These are phyloP conservation scores for Hypselothyrea guttata DNA, from an alignment of 2,888 invertebrate genomes.

Conservation along the genomic window DNA sequence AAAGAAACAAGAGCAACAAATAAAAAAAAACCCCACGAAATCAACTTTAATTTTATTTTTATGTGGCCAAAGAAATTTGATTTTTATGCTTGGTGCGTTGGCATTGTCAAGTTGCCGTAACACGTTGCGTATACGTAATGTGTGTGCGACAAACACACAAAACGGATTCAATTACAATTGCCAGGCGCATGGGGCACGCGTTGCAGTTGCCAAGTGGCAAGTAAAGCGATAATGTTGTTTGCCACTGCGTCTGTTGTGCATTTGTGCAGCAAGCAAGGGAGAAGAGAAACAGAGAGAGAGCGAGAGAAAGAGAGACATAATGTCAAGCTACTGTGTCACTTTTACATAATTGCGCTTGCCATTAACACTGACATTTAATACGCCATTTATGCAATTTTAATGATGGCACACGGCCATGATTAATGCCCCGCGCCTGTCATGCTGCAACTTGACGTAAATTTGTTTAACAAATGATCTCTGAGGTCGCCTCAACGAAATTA, in stretches of 20 bases:
- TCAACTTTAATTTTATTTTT: slow-evolving; percentile 25
- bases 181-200: slow-evolving; percentile 10
- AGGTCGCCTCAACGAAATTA: slow-evolving; percentile 12
- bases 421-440: slow-evolving; percentile 51
- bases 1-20: slow-evolving; percentile 14
- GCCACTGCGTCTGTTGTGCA: background rate
- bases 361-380: slow-evolving; percentile 57
- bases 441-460: slow-evolving; percentile 57
- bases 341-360: slow-evolving; percentile 55
- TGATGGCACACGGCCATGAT: slow-evolving; percentile 56
- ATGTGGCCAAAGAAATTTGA: slow-evolving; percentile 50
- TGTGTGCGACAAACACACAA: slow-evolving; percentile 30
- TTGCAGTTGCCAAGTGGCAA: slow-evolving; percentile 11
- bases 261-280: no score
- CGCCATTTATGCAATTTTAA: slow-evolving; percentile 52
- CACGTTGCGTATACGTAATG: slow-evolving; percentile 63
- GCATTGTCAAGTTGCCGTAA: slow-evolving; percentile 7
- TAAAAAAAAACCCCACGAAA: slow-evolving; percentile 11
- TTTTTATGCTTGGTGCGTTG: slow-evolving; percentile 55
- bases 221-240: slow-evolving; percentile 6
- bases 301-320: background rate
- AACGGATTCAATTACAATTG: slow-evolving; percentile 67
- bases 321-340: slow-evolving; percentile 15
- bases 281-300: background rate
- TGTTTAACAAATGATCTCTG: slow-evolving; percentile 55